phyloP scores from a whole-genome alignment of 2,113 vertebrate genomes.

The Tachysurus vachellii region DNA sequence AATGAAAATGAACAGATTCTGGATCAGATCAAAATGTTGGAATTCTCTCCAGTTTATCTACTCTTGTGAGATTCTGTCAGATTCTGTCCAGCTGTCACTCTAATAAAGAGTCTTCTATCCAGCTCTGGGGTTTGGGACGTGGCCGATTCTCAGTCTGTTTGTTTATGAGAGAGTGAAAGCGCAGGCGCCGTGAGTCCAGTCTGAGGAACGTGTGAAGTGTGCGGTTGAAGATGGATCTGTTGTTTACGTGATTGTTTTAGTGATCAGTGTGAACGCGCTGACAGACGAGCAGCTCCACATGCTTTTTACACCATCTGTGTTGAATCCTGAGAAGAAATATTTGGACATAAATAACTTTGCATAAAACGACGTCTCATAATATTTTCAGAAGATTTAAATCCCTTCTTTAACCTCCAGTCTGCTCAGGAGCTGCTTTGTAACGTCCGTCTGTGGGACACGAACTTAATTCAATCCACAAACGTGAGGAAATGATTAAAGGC shows the following conservation, averaged over 20 bases:
- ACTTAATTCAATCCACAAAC: slow-evolving; percentile 44
- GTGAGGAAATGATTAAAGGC: slow-evolving; percentile 37
- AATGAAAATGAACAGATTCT: too few relatives aligned
- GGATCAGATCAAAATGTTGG: neutral
- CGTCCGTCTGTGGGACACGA: slow-evolving; percentile 11
- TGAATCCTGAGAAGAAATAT: slow-evolving; percentile 33
- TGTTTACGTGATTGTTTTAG: neutral
- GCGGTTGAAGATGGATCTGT: neutral
- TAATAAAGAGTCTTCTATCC: neutral
- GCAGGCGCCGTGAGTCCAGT: neutral
- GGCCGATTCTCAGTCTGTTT: neutral
- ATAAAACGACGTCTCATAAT: neutral
- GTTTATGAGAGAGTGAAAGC: neutral
- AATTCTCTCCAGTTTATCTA: neutral
- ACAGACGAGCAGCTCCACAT: neutral
- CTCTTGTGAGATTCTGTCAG: neutral
- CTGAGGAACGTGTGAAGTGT: slow-evolving; percentile 47
- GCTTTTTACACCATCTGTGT: slow-evolving; percentile 30
- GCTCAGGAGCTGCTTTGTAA: neutral
- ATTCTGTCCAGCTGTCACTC: neutral
- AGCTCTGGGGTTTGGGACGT: neutral
- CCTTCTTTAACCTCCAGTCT: neutral
- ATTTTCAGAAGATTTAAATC: neutral
- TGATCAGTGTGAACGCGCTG: neutral
- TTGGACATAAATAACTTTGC: slow-evolving; percentile 25